A percentile compares a stretch with the other conserved stretches of the same genome.
Evolutionary conservation across 2,888 invertebrate genomes (phyloP).

Genomic region (Agrotis ipsilon): DNA sequence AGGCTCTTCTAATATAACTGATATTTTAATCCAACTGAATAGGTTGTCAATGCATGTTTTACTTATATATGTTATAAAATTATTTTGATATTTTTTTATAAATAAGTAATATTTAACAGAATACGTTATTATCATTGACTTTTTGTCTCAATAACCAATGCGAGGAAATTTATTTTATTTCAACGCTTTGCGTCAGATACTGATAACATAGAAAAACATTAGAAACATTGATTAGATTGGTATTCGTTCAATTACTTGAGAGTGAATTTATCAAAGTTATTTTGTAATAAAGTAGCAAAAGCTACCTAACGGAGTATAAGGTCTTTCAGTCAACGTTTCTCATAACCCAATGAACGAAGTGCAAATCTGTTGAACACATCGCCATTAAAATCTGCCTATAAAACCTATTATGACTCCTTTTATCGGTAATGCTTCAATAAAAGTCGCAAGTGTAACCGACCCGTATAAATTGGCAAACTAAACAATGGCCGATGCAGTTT

Average conservation of each 20-base stretch:
- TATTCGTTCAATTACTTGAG: background rate
- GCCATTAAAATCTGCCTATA: slow-evolving; percentile 88
- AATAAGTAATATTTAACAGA: too few species aligned
- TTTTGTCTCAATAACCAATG: too few species aligned
- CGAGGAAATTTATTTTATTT: background rate
- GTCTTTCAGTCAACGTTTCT: slow-evolving; percentile 56
- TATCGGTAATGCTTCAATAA: slow-evolving; percentile 91
- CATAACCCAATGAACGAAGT: slow-evolving; percentile 75
- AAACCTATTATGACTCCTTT: slow-evolving; percentile 89
- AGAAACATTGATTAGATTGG: background rate
- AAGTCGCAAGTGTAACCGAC: slow-evolving; percentile 90
- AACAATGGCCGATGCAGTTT: slow-evolving; percentile 90
- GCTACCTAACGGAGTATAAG: slow-evolving; percentile 14
- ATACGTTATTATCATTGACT: too few species aligned
- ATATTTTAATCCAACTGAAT: slow-evolving; percentile 5
- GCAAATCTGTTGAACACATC: slow-evolving; percentile 83
- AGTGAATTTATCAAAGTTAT: background rate
- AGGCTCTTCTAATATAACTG: slow-evolving; percentile 6
- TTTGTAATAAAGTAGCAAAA: background rate
- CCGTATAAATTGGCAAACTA: slow-evolving; percentile 91
- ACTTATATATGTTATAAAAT: background rate
- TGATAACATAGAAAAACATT: background rate
- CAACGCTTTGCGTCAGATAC: background rate
- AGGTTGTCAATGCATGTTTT: background rate
- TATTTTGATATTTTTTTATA: too few species aligned